Base-by-base conservation (phyloP, 1,140 invertebrate species). In the Paracyclopina nana region DNA sequence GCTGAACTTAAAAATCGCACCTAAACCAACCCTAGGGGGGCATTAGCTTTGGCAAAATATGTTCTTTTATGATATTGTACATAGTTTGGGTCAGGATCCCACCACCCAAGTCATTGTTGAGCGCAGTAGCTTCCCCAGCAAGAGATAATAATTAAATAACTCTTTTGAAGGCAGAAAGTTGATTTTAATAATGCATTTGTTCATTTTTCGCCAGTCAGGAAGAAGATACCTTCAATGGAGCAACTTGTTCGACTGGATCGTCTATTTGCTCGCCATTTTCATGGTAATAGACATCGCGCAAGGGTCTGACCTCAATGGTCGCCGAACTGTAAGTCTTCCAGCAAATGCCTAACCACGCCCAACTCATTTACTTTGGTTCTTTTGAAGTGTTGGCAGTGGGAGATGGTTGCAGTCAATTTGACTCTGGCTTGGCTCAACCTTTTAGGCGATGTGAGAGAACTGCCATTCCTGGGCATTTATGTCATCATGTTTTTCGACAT, bases 401-500 rank as follows among this genome's bases (percentile, higher is more conserved):
- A 50, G 27, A 25, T 70, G 14, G 70, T 66, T 34, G 61, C 68
- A 1, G 53, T 67, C 1, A 57, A 61, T 6, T 59, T 70, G 4
- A 71, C 72, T 54, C 55, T 69, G 40, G 63, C 62, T 0, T 72
- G 70, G 68, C 60, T 72, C 45, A 68, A 70, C 44, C 57, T 71
- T 4, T 59, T 72, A 11, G 60, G 70, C 46, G 67, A 70, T 53
- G 58, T 66, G 40, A 51, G 62, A 31, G 62, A 71, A 59, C 61
- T 70, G 55, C 67, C 68, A 3, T 57, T 60, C 30, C 65, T 72
- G 51, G 70, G 70, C 28, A 72, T 72, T 52, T 72, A 70, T 56
- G 69, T 72, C 2, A 68, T 72, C 11, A 72, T 72, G 71, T 71
- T 72, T 53, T 65, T 66, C 0, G 67, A 72, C 54, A 64, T 72